phyloP scores from a whole-genome alignment of 2,888 invertebrate genomes.

The Erebia aethiops region DNA sequence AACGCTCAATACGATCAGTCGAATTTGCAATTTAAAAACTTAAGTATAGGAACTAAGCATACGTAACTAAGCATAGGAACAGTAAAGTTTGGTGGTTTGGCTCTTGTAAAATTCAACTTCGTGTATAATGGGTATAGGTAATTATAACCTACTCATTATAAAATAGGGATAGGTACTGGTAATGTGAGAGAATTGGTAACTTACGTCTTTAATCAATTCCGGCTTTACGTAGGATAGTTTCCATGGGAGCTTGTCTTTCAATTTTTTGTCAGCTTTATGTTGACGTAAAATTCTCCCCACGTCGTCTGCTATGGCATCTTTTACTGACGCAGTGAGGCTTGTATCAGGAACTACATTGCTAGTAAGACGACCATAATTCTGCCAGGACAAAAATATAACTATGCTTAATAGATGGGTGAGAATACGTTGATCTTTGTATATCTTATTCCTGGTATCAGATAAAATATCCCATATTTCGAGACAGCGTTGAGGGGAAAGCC shows the following conservation, averaged over 20 bases:
- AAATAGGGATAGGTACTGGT: no score
- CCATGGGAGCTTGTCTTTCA: conserved; percentile 41
- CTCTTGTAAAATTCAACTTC: no score
- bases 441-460: conserved; percentile 52
- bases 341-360: conserved; percentile 18
- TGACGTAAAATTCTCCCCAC: conserved; percentile 52
- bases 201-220: conserved; percentile 52
- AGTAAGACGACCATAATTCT: conserved; percentile 47
- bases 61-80: no score
- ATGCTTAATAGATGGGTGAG: conserved; percentile 63
- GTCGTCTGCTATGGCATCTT: conserved; percentile 55
- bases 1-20: no score
- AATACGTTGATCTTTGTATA: conserved; percentile 51
- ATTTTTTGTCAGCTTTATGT: conserved; percentile 44
- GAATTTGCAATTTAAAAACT: no score
- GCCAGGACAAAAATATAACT: conserved; percentile 44
- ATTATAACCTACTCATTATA: no score
- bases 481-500: conserved; percentile 60
- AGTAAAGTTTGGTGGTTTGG: no score
- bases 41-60: no score
- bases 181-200: conserved; percentile 16
- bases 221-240: conserved; percentile 58
- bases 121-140: no score
- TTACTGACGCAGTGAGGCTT: conserved; percentile 50
- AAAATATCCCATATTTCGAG: conserved; percentile 69